Evolutionary conservation across 2,888 invertebrate species (phyloP).

Genomic region (Protophormia terraenovae): DNA sequence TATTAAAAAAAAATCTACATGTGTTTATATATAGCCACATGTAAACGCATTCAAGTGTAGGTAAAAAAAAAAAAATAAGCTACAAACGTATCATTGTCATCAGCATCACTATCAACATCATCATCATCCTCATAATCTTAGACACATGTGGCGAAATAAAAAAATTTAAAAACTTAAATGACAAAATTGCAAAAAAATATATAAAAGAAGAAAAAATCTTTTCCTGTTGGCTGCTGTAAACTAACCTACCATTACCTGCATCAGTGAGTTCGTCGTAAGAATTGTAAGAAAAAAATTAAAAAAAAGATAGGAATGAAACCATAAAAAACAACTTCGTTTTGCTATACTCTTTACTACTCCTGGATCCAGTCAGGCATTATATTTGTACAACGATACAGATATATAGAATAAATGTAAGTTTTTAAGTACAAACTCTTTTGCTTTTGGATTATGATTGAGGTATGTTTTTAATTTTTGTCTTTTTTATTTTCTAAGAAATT

Average conservation of each 20-base stretch:
- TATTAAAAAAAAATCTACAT: background rate
- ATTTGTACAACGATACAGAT: background rate
- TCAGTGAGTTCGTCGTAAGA: constrained; percentile 46
- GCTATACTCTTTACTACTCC: constrained; percentile 35
- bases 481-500: too few relatives aligned
- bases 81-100: constrained; percentile 26
- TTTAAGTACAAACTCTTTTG: too few relatives aligned
- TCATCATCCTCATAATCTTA: background rate
- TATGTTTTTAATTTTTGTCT: too few relatives aligned
- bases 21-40: background rate
- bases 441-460: too few relatives aligned
- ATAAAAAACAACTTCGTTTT: constrained; percentile 49
- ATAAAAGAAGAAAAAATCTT: background rate
- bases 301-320: background rate
- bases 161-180: constrained; percentile 3
- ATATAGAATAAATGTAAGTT: background rate
- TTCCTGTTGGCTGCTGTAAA: constrained; percentile 3
- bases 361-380: constrained; percentile 17
- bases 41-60: background rate
- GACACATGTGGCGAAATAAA: background rate
- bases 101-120: background rate
- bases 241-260: constrained; percentile 68
- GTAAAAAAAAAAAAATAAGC: background rate
- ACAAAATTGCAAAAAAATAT: background rate
- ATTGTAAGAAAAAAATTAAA: constrained; percentile 11